phyloP scores from a whole-genome alignment of 2,888 invertebrate genomes.

The Beris morrisii region DNA sequence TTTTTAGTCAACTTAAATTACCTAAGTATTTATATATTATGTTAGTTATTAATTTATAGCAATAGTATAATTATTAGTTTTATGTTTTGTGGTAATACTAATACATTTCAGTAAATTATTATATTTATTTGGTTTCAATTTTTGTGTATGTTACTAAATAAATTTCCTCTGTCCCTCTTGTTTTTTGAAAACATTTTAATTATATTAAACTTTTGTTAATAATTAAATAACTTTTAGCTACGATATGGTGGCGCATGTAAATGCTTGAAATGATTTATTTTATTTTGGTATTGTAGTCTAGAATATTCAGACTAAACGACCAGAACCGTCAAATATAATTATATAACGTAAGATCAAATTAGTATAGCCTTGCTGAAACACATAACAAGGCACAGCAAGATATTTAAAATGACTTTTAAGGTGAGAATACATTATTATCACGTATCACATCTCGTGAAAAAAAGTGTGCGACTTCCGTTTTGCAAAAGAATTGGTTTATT shows the following conservation, averaged over 20 bases:
- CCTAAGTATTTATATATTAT: constrained; percentile 16
- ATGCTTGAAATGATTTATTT: background rate
- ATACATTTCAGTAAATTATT: constrained; percentile 28
- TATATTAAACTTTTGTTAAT: background rate
- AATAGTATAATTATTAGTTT: constrained; percentile 12
- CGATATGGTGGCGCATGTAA: constrained; percentile 3
- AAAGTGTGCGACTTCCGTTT: too few relatives aligned
- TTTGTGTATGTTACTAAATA: constrained; percentile 27
- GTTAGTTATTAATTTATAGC: constrained; percentile 13
- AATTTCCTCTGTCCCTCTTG: constrained; percentile 1
- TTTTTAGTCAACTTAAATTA: constrained; percentile 14
- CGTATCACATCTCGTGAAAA: too few relatives aligned
- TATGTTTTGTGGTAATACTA: constrained; percentile 28
- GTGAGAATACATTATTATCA: too few relatives aligned
- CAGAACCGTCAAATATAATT: too few relatives aligned
- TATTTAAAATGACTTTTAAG: too few relatives aligned
- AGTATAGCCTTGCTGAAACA: too few relatives aligned
- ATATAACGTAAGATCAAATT: too few relatives aligned
- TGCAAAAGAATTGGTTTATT: too few relatives aligned
- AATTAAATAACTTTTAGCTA: constrained; percentile 13
- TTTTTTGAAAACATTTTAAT: constrained; percentile 5
- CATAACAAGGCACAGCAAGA: too few relatives aligned
- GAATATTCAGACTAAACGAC: constrained; percentile 6
- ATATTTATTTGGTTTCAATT: constrained; percentile 30
- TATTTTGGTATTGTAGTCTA: constrained; percentile 15